Conservation (phyloP, 2,888 invertebrate species). For the Ichneumoninae sp. region DNA sequence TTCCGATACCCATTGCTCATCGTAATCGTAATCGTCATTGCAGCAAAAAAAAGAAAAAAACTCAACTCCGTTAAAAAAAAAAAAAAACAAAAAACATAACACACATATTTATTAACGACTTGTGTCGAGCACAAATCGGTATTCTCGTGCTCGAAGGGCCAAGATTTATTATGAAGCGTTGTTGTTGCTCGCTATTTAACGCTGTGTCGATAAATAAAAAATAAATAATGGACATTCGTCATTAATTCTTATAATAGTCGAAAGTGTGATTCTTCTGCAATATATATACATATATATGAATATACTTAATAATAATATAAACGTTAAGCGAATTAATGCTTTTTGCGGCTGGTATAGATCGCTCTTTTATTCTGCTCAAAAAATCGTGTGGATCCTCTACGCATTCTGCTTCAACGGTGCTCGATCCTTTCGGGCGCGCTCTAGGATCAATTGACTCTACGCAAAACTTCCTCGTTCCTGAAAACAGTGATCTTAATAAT, state of each 20-base stretch:
- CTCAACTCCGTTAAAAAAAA: not conserved
- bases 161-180: not conserved
- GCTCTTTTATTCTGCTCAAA: not conserved
- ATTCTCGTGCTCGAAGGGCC: not conserved
- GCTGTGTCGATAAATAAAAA: conserved; percentile 5
- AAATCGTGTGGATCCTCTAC: conserved; percentile 8
- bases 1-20: not conserved
- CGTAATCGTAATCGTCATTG: not conserved
- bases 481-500: conserved; percentile 9
- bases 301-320: conserved; percentile 9
- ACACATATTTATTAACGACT: not conserved
- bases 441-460: not conserved
- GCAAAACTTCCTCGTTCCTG: conserved; percentile 9
- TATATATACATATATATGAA: not conserved
- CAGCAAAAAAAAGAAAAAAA: not conserved
- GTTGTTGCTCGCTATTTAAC: not conserved
- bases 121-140: not conserved
- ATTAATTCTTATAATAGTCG: conserved; percentile 29
- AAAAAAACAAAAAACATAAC: not conserved
- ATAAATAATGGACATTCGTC: conserved; percentile 27
- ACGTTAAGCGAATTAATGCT: not conserved
- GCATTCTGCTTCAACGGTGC: not conserved
- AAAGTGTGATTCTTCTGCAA: conserved; percentile 55
- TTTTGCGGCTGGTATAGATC: not conserved
- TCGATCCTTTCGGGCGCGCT: conserved; percentile 5